Base-by-base conservation (phyloP, 2,113 vertebrate genomes). In the Channa maculata region DNA sequence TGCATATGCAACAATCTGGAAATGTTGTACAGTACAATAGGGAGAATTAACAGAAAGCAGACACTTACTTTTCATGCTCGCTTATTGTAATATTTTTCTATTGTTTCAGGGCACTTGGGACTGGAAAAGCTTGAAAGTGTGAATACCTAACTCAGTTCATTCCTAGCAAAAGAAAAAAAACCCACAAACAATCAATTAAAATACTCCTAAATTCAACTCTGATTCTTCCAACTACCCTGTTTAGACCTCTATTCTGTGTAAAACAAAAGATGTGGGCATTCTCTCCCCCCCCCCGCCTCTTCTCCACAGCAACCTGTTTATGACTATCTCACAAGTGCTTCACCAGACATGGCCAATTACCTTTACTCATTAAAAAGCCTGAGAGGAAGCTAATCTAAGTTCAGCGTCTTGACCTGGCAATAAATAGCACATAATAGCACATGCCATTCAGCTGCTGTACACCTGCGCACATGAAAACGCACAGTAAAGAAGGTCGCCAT, bases 341-440 rank as follows among this genome's bases (percentile, higher is more conserved):
- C 24, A 11, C 55, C 72, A 79, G 49, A 77, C 61, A 72, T 14
- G 55, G 78, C 74, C 81, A 86, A 86, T 88, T 85, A 80, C 71
- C 58, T 67, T 75, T 8, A 39, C 66, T 72, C 76, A 75, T 84
- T 83, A 78, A 72, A 78, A 80, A 61, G 37, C 39, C 37, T 36
- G 64, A 69, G 70, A 60, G 73, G 58, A 64, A 63, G 74, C 64
- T 71, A 78, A 86, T 78, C 63, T 33, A 48, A 80, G 82, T 75
- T 66, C 71, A 65, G 33, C 37, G 3, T 61, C 67, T 78, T 83
- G 79, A 83, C 79, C 79, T 49, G 51, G 64, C 74, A 71, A 49
- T 61, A 70, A 85, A 83, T 60, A 57, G 45, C 67, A 65, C 50
- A 2, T 65, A 38, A 57, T 62, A 67, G 66, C 77, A 64, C 44